Percentiles rank a stretch among this genome's conserved stretches.
Conservation (phyloP, 2,888 invertebrate species). For the Lutraria lutraria region DNA sequence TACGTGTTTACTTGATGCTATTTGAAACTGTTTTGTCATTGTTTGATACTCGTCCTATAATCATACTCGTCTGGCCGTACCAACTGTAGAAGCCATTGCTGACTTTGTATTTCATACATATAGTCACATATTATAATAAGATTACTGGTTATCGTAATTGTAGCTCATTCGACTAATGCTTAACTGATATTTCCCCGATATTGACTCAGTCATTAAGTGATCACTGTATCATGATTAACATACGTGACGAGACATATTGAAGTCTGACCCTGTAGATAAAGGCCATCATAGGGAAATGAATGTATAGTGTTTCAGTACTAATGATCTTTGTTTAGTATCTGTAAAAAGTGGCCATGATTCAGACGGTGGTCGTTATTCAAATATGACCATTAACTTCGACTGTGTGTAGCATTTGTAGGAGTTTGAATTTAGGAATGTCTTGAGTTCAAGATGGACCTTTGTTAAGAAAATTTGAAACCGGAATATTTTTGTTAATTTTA, state of each 20-base stretch:
- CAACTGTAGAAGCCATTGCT: neutral
- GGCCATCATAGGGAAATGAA: too few relatives aligned
- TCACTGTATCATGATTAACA: neutral
- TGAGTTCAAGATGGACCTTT: neutral
- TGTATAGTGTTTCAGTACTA: too few relatives aligned
- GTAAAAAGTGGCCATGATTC: too few relatives aligned
- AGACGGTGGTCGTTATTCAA: too few relatives aligned
- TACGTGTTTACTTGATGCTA: neutral
- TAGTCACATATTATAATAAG: neutral
- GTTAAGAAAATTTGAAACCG: neutral
- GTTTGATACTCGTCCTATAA: neutral
- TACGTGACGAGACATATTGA: too few relatives aligned
- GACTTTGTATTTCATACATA: neutral
- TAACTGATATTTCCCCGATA: neutral
- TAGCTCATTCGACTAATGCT: neutral
- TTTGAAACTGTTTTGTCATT: neutral
- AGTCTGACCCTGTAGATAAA: too few relatives aligned
- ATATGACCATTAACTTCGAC: too few relatives aligned
- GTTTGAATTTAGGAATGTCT: too few relatives aligned
- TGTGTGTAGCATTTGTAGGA: too few relatives aligned
- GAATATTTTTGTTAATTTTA: neutral
- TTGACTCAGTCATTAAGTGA: neutral
- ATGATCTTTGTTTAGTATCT: too few relatives aligned
- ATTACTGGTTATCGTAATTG: neutral
- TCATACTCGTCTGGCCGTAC: neutral